phyloP scores from a whole-genome alignment of 2,888 invertebrate species.

The Cryptophagus acutangulus region DNA sequence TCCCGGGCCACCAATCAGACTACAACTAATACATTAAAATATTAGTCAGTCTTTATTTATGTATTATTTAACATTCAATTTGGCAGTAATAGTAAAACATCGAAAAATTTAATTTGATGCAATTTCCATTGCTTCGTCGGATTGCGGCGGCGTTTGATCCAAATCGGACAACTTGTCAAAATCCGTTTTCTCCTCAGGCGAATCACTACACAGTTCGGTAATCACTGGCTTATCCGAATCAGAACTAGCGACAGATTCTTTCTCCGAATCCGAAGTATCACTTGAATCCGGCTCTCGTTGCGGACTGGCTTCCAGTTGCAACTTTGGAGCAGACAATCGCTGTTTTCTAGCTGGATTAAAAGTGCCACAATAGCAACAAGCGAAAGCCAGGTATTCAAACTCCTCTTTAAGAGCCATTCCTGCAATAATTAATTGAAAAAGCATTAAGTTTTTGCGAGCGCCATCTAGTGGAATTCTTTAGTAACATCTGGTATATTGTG shows the following conservation, averaged over 20 bases:
- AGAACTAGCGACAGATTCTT: constrained; percentile 26
- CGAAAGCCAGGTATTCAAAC: constrained; percentile 73
- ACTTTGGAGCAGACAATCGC: constrained; percentile 70
- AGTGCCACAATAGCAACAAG: constrained; percentile 85
- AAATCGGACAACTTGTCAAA: constrained; percentile 30
- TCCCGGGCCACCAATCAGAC: too few relatives aligned
- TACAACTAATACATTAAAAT: too few relatives aligned
- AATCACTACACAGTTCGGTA: constrained; percentile 18
- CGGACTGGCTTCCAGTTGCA: constrained; percentile 36
- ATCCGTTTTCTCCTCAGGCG: constrained; percentile 30
- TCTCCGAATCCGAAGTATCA: constrained; percentile 41
- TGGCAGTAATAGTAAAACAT: too few relatives aligned
- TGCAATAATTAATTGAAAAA: too few relatives aligned
- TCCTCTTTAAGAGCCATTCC: constrained; percentile 70
- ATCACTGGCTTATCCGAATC: constrained; percentile 16
- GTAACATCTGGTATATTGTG: background rate
- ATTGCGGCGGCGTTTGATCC: constrained; percentile 18
- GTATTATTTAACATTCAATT: too few relatives aligned
- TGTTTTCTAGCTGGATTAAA: constrained; percentile 87
- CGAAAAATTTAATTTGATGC: too few relatives aligned
- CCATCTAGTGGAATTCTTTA: too few relatives aligned
- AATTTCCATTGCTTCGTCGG: too few relatives aligned
- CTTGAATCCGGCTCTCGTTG: constrained; percentile 11
- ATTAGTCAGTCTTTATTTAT: too few relatives aligned
- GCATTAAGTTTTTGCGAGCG: too few relatives aligned